Evolutionary conservation across 2,888 invertebrate genomes (phyloP).

Genomic region (Philhelius pedissequus): DNA sequence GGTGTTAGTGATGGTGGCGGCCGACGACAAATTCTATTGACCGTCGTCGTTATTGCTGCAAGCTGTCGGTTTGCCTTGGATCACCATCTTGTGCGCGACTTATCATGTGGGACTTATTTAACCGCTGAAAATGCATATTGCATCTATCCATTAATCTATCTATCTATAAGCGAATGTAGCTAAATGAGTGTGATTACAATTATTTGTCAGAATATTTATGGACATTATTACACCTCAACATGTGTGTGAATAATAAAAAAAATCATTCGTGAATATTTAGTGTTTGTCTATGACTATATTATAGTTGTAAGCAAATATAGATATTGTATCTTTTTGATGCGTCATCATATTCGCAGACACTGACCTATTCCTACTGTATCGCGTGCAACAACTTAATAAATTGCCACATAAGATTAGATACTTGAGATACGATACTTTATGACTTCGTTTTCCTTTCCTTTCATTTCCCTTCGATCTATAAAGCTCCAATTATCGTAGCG

Average conservation of each 20-base stretch:
- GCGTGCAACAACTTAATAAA: slow-evolving; percentile 65
- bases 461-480: not conserved
- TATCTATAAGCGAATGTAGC: not conserved
- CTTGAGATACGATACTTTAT: slow-evolving; percentile 58
- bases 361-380: slow-evolving; percentile 67
- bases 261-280: not conserved
- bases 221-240: slow-evolving; percentile 60
- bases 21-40: slow-evolving; percentile 65
- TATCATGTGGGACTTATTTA: slow-evolving; percentile 24
- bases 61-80: slow-evolving; percentile 46
- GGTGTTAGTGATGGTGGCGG: not conserved
- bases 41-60: slow-evolving; percentile 48
- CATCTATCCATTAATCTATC: not conserved
- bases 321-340: slow-evolving; percentile 39
- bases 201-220: slow-evolving; percentile 54
- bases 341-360: slow-evolving; percentile 62
- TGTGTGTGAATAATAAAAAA: not conserved
- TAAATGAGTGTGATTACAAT: slow-evolving; percentile 33
- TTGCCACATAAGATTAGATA: slow-evolving; percentile 60
- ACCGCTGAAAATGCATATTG: not conserved
- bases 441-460: not conserved
- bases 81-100: slow-evolving; percentile 24
- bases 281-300: not conserved
- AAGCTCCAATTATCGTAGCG: not conserved
- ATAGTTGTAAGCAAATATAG: slow-evolving; percentile 5